Base-by-base conservation (phyloP, 1,140 invertebrate genomes). In the Neoseiulus cucumeris region DNA sequence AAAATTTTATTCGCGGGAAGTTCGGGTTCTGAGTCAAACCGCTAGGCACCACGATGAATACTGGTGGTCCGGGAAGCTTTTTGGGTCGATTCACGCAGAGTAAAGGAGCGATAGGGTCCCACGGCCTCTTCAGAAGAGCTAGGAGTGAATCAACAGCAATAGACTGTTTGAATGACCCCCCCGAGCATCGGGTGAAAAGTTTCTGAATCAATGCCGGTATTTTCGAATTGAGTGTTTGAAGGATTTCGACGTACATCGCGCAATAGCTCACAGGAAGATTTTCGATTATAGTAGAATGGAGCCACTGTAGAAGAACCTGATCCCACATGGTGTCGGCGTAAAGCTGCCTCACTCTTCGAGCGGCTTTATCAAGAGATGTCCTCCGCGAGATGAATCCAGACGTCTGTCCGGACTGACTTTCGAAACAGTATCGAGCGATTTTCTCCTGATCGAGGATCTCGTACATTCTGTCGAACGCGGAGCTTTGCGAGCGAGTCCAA, bases 171-270 rank as follows among this genome's bases (percentile, higher is more conserved):
- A 20, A 42, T 4, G 39, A 65, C 30, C 45, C 39, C n/a, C 33
- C 59, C 14, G 25, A 67, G 20, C 44, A 68, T 7, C 51, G 59
- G 42, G 39, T 65, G 20, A 51, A 64, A 29, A 64, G 55, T 6
- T 59, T 64, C 18, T 33, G 28, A 66, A 64, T 59, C 20, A 25
- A 28, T 9, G 67, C 47, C 1, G 65, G 69, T 66, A 77, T 78
- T 77, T 88, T 89, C 1, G 80, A 74, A 73, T 82, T 83, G 1
- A 90, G 73, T 1, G 84, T 85, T 77, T 89, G 81, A 64, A 91
- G 73, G 41, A 89, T 83, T 72, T 91, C 87, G 1, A 91, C 73
- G 74, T 91, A 91, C 18, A 82, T 81, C 4, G 81, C 79, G 64
- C 90, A 75, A 72, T 86, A 84, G n/a, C 80, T 76, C 7, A 80